Conservation (phyloP, 2,113 vertebrate genomes). For the Malurus cyaneus region DNA sequence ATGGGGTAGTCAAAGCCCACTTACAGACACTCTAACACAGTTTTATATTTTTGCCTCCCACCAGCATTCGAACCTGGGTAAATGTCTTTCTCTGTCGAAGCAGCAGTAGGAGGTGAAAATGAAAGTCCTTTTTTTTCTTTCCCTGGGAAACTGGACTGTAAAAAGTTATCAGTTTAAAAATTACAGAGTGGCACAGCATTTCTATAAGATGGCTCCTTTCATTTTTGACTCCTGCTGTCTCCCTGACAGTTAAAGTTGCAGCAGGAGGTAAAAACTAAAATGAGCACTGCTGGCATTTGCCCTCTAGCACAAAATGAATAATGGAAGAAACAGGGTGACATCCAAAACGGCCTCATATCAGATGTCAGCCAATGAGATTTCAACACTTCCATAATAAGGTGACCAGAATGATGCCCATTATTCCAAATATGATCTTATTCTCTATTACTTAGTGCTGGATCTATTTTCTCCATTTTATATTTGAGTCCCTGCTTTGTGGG, state of each 20-base stretch:
- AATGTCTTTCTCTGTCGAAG: slow-evolving; percentile 77
- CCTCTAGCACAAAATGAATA: slow-evolving; percentile 79
- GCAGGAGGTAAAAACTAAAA: slow-evolving; percentile 76
- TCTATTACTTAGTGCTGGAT: slow-evolving; percentile 19
- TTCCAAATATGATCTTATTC: slow-evolving; percentile 60
- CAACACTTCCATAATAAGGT: slow-evolving; percentile 60
- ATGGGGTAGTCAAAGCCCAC: slow-evolving; percentile 50
- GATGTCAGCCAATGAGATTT: slow-evolving; percentile 63
- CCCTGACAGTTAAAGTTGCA: slow-evolving; percentile 81
- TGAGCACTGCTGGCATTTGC: slow-evolving; percentile 76
- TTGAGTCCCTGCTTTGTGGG: slow-evolving; percentile 11
- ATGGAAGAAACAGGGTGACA: slow-evolving; percentile 72
- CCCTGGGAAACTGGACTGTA: slow-evolving; percentile 72
- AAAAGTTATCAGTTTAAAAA: slow-evolving; percentile 80
- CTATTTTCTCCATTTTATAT: slow-evolving; percentile 36
- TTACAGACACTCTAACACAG: slow-evolving; percentile 63
- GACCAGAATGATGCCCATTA: slow-evolving; percentile 63
- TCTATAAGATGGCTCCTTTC: slow-evolving; percentile 77
- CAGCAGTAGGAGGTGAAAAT: slow-evolving; percentile 73
- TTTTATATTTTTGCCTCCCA: slow-evolving; percentile 72
- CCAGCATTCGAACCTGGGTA: slow-evolving; percentile 66
- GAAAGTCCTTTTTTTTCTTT: slow-evolving; percentile 73
- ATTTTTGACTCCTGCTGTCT: slow-evolving; percentile 75
- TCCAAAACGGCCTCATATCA: slow-evolving; percentile 62
- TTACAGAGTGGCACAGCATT: slow-evolving; percentile 75